These are phyloP conservation scores for Perca schrenkii DNA, from an alignment of 2,113 vertebrate genomes.

Conservation along the genomic window DNA sequence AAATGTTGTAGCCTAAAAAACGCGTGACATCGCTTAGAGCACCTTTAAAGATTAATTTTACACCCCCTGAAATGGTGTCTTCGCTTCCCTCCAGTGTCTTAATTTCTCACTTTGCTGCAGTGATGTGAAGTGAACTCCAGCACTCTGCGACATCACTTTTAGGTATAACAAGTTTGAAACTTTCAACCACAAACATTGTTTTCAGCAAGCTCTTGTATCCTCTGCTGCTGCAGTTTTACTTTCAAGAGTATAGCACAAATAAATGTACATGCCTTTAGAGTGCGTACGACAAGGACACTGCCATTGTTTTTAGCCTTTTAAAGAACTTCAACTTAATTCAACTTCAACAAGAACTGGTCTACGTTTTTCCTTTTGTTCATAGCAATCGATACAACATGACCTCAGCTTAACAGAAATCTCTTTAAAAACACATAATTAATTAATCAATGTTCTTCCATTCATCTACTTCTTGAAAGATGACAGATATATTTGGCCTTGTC, in stretches of 20 bases:
- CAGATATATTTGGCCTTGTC: conserved; percentile 37
- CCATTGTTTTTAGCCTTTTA: conserved; percentile 2
- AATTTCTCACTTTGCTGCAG: too few species aligned
- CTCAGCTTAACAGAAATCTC: conserved; percentile 13
- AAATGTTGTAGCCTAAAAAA: too few species aligned
- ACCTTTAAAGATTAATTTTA: too few species aligned
- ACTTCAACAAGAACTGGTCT: background rate
- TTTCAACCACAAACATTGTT: background rate
- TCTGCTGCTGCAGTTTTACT: background rate
- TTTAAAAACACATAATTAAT: conserved; percentile 23
- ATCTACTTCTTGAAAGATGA: conserved; percentile 30
- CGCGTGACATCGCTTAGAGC: too few species aligned
- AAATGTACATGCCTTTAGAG: background rate
- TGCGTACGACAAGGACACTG: background rate
- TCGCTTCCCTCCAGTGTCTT: too few species aligned
- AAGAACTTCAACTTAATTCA: too few species aligned
- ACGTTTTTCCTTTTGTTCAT: background rate
- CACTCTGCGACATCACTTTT: background rate
- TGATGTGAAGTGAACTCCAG: background rate
- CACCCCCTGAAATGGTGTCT: too few species aligned
- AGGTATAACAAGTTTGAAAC: background rate
- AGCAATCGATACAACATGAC: background rate
- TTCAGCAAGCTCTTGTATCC: background rate
- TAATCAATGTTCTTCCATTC: conserved; percentile 25
- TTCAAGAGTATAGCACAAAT: background rate